phyloP scores from a whole-genome alignment of 2,113 vertebrate species.

The Cheirogaleus medius region DNA sequence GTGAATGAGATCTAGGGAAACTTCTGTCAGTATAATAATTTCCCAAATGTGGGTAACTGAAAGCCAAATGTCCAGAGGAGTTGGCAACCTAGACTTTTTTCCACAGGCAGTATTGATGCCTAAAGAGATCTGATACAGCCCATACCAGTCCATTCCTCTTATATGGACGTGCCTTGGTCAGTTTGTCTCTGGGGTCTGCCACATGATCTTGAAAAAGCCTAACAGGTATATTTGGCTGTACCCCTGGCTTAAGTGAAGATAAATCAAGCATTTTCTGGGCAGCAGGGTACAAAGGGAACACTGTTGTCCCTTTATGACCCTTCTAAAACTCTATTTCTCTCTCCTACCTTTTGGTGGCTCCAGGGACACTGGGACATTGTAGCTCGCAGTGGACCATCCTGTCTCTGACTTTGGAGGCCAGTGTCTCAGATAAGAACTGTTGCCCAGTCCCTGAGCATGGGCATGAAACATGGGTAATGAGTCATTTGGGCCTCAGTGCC shows the following conservation, averaged over 20 bases:
- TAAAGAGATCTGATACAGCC: background rate
- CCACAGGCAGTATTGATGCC: background rate
- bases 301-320: background rate
- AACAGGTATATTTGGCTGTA: background rate
- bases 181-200: background rate
- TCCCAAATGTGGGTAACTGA: background rate
- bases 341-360: slow-evolving; percentile 74
- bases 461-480: slow-evolving; percentile 27
- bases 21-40: background rate
- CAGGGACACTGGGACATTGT: slow-evolving; percentile 73
- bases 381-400: slow-evolving; percentile 47
- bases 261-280: slow-evolving; percentile 11
- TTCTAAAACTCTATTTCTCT: background rate
- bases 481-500: slow-evolving; percentile 59
- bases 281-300: background rate
- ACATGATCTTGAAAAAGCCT: background rate
- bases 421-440: slow-evolving; percentile 73
- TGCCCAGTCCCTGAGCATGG: background rate
- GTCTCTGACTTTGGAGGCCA: background rate
- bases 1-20: background rate
- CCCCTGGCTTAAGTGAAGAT: background rate
- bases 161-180: background rate
- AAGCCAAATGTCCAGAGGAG: background rate
- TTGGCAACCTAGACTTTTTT: background rate
- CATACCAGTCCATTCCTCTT: background rate